These are phyloP conservation scores for Drosophila truncata DNA, from an alignment of 1,140 invertebrate genomes.

Conservation along the genomic window DNA sequence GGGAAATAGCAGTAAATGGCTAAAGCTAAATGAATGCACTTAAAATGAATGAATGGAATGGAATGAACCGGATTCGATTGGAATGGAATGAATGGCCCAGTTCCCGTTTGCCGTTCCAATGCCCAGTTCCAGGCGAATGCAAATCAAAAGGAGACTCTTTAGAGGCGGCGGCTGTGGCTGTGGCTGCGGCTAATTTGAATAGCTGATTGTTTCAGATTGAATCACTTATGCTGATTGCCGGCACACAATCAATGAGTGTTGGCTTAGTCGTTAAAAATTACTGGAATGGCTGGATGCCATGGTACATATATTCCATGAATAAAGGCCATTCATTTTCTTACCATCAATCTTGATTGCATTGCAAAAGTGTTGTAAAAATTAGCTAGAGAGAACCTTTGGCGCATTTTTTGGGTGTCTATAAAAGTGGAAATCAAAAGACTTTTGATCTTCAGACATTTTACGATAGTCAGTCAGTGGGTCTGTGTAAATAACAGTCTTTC, in stretches of 20 bases:
- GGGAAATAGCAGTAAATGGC: slow-evolving; percentile 35
- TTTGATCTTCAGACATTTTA: not conserved
- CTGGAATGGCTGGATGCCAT: not conserved
- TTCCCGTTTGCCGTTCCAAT: slow-evolving; percentile 5
- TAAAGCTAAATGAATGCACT: slow-evolving; percentile 25
- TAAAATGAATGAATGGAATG: slow-evolving; percentile 22
- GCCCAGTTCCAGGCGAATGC: slow-evolving; percentile 26
- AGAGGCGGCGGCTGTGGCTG: not conserved
- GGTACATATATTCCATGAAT: not conserved
- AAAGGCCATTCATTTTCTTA: not conserved
- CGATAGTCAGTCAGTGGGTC: too few species aligned
- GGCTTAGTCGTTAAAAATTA: slow-evolving; percentile 3
- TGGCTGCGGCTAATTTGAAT: slow-evolving; percentile 24
- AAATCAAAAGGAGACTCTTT: slow-evolving; percentile 9
- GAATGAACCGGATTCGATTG: slow-evolving; percentile 18
- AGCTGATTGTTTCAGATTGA: slow-evolving; percentile 14
- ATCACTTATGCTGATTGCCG: slow-evolving; percentile 15
- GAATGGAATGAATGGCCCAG: slow-evolving; percentile 27
- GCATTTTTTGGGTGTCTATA: not conserved
- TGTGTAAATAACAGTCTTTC: not conserved
- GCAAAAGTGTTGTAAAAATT: not conserved
- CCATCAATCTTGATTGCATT: not conserved
- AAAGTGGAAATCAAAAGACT: not conserved
- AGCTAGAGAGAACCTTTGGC: not conserved
- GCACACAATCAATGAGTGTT: slow-evolving; percentile 16